Conservation (phyloP, 92 coral and sea anemone genomes). For the Meandrina meandrites region DNA sequence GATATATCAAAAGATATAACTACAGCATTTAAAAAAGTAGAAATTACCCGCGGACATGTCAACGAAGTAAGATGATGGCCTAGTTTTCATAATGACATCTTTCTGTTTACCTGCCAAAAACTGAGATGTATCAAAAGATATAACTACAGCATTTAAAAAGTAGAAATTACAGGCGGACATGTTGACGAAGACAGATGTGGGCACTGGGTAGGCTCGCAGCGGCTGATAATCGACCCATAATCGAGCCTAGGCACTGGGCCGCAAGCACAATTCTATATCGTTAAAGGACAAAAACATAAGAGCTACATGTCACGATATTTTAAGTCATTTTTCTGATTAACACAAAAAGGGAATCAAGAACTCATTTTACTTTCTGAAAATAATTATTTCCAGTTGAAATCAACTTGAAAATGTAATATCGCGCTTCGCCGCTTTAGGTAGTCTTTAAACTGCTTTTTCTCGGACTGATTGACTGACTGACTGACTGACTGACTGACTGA, state of each 20-base stretch:
- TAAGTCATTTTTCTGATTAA: neutral
- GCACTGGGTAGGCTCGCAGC: too few species aligned
- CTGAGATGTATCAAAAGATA: neutral
- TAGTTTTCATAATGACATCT: neutral
- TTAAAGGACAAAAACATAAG: neutral
- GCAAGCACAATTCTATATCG: neutral
- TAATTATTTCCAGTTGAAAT: too few species aligned
- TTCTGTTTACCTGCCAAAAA: neutral
- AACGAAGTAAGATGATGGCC: neutral
- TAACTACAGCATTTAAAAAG: neutral
- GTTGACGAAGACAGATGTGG: neutral
- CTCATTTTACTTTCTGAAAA: too few species aligned
- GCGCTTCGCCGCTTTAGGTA: too few species aligned
- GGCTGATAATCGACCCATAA: too few species aligned
- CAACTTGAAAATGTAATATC: too few species aligned
- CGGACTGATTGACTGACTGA: neutral
- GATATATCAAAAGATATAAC: neutral
- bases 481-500: too few species aligned
- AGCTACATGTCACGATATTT: too few species aligned
- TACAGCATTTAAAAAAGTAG: neutral
- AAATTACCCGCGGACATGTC: neutral
- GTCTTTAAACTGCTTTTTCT: too few species aligned
- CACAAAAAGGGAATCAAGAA: too few species aligned
- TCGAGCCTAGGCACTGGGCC: neutral
- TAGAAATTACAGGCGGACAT: neutral